Evolutionary conservation across 2,797 vertebrate genomes (phyloP).

Genomic region (Hylomyscus alleni): DNA sequence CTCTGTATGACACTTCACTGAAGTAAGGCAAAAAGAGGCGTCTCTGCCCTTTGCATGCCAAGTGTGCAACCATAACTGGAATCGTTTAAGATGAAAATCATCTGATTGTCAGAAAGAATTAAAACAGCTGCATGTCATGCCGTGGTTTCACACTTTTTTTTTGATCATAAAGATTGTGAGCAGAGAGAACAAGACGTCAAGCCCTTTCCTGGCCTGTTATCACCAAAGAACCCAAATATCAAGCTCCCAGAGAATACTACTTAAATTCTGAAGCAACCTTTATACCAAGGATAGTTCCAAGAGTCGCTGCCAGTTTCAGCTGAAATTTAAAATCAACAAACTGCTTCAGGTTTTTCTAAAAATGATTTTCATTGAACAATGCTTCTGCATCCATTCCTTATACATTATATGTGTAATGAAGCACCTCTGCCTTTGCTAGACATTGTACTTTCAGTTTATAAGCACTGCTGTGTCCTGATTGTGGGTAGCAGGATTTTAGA

Average conservation of each 20-base stretch:
- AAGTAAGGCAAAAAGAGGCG: conserved; percentile 50
- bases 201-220: neutral
- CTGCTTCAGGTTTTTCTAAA: conserved; percentile 35
- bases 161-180: conserved; percentile 64
- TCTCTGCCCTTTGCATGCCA: conserved; percentile 9
- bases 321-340: conserved; percentile 61
- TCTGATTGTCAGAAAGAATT: conserved; percentile 60
- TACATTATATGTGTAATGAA: conserved; percentile 28
- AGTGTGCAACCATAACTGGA: conserved; percentile 68
- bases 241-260: conserved; percentile 68
- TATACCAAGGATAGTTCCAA: conserved; percentile 26
- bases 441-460: conserved; percentile 22
- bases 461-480: neutral
- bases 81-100: conserved; percentile 81
- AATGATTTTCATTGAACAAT: conserved; percentile 44
- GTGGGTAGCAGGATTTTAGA: conserved; percentile 18
- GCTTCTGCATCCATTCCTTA: neutral
- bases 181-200: conserved; percentile 20
- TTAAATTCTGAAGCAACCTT: conserved; percentile 23
- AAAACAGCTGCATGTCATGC: conserved; percentile 69
- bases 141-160: conserved; percentile 65
- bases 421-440: neutral
- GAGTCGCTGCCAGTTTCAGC: neutral
- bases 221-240: neutral
- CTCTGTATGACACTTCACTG: conserved; percentile 56